A percentile compares a stretch with the other conserved stretches of the same genome.
These are phyloP conservation scores for Vultur gryphus DNA, from an alignment of 2,797 vertebrate species.

Conservation along the genomic window DNA sequence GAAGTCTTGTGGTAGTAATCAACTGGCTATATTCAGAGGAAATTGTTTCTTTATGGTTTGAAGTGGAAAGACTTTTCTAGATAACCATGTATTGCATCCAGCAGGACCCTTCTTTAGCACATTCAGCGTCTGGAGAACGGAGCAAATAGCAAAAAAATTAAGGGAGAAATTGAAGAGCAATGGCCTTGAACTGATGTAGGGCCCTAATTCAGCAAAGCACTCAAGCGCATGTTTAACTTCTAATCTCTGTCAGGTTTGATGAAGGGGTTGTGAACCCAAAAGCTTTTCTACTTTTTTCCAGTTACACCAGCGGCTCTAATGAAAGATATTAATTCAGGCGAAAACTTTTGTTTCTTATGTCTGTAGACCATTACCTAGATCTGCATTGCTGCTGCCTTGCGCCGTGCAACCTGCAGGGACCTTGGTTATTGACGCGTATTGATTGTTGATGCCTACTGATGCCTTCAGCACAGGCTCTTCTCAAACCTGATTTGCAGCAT, in stretches of 20 bases:
- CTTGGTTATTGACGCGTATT: neutral
- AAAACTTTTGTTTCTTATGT: neutral
- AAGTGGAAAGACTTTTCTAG: neutral
- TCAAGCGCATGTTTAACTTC: neutral
- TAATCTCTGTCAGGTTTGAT: constrained; percentile 1
- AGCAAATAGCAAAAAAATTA: neutral
- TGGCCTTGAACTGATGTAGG: neutral
- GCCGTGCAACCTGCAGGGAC: rapidly evolving
- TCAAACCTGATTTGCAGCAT: neutral
- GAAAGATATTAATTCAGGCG: neutral
- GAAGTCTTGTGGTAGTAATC: neutral
- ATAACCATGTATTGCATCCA: neutral
- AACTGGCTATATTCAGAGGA: neutral
- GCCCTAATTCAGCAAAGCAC: neutral
- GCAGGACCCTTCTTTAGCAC: neutral
- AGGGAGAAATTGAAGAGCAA: constrained; percentile 6
- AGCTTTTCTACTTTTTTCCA: neutral
- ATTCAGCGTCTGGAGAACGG: neutral
- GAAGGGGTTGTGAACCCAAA: neutral
- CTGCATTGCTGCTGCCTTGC: neutral
- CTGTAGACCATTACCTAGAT: neutral
- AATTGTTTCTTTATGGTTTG: constrained; percentile 12
- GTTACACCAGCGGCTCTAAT: rapidly evolving
- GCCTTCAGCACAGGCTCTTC: neutral
- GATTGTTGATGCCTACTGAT: neutral